Percentiles rank a stretch among this genome's conserved stretches.
Evolutionary conservation across 2,113 vertebrate species (phyloP).

Genomic region (Datnioides undecimradiatus): DNA sequence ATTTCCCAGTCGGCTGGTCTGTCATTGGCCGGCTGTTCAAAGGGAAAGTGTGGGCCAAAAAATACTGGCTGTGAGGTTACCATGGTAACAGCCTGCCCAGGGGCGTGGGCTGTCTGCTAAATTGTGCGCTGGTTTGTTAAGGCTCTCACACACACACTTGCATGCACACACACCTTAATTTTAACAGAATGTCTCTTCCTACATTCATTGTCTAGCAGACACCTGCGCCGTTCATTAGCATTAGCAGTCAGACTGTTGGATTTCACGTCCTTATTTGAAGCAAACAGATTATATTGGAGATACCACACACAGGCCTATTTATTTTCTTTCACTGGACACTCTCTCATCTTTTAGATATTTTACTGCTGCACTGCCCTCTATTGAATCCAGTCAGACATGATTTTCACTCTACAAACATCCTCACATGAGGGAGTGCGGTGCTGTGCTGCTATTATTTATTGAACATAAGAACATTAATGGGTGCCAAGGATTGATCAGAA

Average conservation of each 20-base stretch:
- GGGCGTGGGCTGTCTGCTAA: slow-evolving; percentile 78
- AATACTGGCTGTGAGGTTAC: slow-evolving; percentile 79
- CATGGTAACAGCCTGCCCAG: slow-evolving; percentile 80
- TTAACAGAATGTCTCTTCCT: slow-evolving; percentile 21
- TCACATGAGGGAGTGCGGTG: background rate
- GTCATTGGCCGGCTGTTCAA: slow-evolving; percentile 81
- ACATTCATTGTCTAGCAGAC: slow-evolving; percentile 36
- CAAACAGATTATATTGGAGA: slow-evolving; percentile 40
- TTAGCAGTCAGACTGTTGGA: slow-evolving; percentile 43
- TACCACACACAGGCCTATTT: slow-evolving; percentile 41
- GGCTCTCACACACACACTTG: slow-evolving; percentile 16
- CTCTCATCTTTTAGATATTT: slow-evolving; percentile 33
- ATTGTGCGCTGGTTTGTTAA: slow-evolving; percentile 76
- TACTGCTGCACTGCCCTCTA: slow-evolving; percentile 56
- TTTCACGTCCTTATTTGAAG: slow-evolving; percentile 27
- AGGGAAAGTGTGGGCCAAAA: slow-evolving; percentile 76
- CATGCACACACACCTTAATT: slow-evolving; percentile 45
- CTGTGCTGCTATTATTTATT: background rate
- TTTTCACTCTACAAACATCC: slow-evolving; percentile 26
- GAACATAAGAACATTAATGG: background rate
- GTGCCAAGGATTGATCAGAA: background rate
- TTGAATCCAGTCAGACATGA: slow-evolving; percentile 52
- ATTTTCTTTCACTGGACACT: slow-evolving; percentile 39
- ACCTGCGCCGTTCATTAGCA: slow-evolving; percentile 49
- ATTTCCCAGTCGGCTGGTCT: slow-evolving; percentile 77